Evolutionary conservation across 2,797 vertebrate species (phyloP).

Genomic region (Sebastes minor): DNA sequence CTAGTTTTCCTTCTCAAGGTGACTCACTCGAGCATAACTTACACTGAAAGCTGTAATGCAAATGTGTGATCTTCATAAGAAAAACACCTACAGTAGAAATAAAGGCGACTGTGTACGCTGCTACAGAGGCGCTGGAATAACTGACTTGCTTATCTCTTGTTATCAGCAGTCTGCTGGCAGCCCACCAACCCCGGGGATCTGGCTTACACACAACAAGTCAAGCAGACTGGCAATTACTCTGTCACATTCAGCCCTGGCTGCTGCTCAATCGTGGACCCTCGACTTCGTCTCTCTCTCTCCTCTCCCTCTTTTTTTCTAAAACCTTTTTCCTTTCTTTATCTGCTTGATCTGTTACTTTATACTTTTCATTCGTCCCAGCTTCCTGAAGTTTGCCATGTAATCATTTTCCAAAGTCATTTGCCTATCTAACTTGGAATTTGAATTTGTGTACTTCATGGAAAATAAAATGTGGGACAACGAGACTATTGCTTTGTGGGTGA

Average conservation of each 20-base stretch:
- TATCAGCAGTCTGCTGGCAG: constrained; percentile 70
- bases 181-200: constrained; percentile 57
- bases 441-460: constrained; percentile 40
- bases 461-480: constrained; percentile 26
- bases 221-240: constrained; percentile 73
- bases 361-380: constrained; percentile 8
- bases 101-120: constrained; percentile 42
- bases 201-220: constrained; percentile 69
- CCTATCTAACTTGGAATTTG: constrained; percentile 31
- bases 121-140: constrained; percentile 55
- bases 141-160: constrained; percentile 67
- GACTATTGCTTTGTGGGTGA: constrained; percentile 13
- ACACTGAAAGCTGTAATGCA: background rate
- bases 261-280: constrained; percentile 17
- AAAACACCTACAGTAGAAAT: background rate
- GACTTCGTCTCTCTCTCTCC: background rate
- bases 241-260: constrained; percentile 59
- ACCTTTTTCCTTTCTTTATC: constrained; percentile 3
- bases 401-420: constrained; percentile 50
- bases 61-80: background rate
- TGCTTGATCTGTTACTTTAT: constrained; percentile 9
- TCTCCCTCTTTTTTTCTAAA: background rate
- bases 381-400: constrained; percentile 28
- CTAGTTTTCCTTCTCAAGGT: background rate
- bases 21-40: background rate